Evolutionary conservation across 35 echinoderm and acorn worm species (phyloP).

Genomic region (Heliocidaris erythrogramma): DNA sequence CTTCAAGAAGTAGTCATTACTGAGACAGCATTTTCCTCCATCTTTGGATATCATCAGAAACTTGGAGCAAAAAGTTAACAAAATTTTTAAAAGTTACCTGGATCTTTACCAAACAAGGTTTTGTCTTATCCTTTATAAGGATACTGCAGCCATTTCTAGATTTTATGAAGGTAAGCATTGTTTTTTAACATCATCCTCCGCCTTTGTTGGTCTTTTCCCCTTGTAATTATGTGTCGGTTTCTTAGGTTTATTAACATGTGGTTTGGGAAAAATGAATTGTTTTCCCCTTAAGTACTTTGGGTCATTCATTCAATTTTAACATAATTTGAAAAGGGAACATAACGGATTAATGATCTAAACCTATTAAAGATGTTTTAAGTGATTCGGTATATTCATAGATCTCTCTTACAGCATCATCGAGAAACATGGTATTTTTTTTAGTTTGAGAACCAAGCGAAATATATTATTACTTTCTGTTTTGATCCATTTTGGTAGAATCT

Average conservation of each 20-base stretch:
- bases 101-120: background rate
- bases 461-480: background rate
- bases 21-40: background rate
- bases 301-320: background rate
- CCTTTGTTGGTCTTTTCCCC: background rate
- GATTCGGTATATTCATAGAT: background rate
- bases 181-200: background rate
- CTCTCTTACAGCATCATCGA: background rate
- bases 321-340: background rate
- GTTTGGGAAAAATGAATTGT: background rate
- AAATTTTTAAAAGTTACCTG: background rate
- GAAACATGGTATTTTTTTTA: background rate
- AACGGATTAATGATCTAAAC: background rate
- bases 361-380: background rate
- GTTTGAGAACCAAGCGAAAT: background rate
- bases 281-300: background rate
- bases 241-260: background rate
- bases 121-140: background rate
- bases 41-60: background rate
- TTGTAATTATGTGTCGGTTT: background rate
- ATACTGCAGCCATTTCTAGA: background rate
- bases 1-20: background rate
- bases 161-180: background rate
- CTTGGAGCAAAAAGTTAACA: background rate
- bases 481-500: background rate